Conservation (phyloP, 2,888 invertebrate genomes). For the Polymixis flavicincta region DNA sequence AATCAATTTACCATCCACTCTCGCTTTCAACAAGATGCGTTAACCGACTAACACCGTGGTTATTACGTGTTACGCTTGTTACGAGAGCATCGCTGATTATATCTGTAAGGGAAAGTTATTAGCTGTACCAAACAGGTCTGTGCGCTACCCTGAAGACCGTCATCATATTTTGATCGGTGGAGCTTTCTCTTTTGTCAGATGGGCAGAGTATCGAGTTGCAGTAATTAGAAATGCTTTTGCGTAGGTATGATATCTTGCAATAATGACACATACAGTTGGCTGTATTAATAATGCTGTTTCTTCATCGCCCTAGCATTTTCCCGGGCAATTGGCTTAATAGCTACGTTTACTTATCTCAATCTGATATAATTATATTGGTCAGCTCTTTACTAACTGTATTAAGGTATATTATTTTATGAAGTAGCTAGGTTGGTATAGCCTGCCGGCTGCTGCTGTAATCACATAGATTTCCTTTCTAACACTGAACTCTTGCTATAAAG, state of each 20-base stretch:
- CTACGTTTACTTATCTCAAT: constrained; percentile 25
- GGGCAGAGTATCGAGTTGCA: constrained; percentile 36
- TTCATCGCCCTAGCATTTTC: constrained; percentile 18
- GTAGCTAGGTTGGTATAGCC: neutral
- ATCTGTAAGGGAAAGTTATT: constrained; percentile 86
- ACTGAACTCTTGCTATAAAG: neutral
- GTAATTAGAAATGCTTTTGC: constrained; percentile 42
- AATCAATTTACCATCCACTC: constrained; percentile 86
- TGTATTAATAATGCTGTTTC: constrained; percentile 18
- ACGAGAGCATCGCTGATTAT: constrained; percentile 79
- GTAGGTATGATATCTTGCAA: constrained; percentile 23
- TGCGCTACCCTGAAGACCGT: constrained; percentile 68
- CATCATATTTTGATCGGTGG: constrained; percentile 63
- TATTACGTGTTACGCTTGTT: constrained; percentile 83
- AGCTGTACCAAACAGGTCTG: constrained; percentile 67
- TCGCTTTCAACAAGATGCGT: constrained; percentile 82
- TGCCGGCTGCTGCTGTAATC: neutral
- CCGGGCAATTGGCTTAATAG: constrained; percentile 24
- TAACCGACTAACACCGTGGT: constrained; percentile 71
- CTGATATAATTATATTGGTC: constrained; percentile 29
- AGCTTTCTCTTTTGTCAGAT: constrained; percentile 59
- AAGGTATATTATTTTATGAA: constrained; percentile 7
- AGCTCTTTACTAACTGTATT: constrained; percentile 19
- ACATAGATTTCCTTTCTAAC: constrained; percentile 4
- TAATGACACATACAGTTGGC: constrained; percentile 32